A percentile compares a stretch with the other conserved stretches of the same genome.
Evolutionary conservation across 2,888 invertebrate genomes (phyloP).

Genomic region (Hypomecis punctinalis): DNA sequence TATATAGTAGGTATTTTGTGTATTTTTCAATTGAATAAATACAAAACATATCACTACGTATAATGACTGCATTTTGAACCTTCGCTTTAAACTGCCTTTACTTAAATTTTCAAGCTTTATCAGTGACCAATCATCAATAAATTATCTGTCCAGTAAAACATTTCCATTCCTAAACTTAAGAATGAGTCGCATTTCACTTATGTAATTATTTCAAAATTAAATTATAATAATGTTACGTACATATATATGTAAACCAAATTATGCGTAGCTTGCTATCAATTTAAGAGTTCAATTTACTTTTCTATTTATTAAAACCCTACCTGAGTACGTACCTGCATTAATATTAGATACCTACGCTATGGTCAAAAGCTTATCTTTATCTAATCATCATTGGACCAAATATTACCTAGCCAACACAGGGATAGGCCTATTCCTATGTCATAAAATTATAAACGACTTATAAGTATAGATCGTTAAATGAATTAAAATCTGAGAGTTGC

Average conservation of each 20-base stretch:
- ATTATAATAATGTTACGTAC: neutral
- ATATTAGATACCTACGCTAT: neutral
- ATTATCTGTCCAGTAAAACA: neutral
- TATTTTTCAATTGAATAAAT: conserved; percentile 30
- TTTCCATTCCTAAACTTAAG: neutral
- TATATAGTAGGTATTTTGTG: conserved; percentile 35
- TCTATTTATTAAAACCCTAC: conserved; percentile 8
- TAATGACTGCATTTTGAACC: conserved; percentile 35
- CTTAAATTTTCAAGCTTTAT: conserved; percentile 15
- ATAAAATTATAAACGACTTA: conserved; percentile 9
- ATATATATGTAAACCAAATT: neutral
- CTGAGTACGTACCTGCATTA: conserved; percentile 17
- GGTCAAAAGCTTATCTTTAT: conserved; percentile 2
- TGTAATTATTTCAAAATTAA: conserved; percentile 9
- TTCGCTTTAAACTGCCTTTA: conserved; percentile 18
- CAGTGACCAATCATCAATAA: neutral
- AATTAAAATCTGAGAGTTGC: conserved; percentile 17
- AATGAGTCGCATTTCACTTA: conserved; percentile 14
- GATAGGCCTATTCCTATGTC: conserved; percentile 28
- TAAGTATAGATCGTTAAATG: conserved; percentile 10
- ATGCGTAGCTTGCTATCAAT: conserved; percentile 6
- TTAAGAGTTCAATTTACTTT: neutral
- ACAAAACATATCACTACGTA: conserved; percentile 42
- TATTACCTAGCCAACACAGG: conserved; percentile 24
- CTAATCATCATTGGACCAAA: conserved; percentile 30